Conservation (phyloP, 2,797 vertebrate species). For the Xyrichtys novacula region DNA sequence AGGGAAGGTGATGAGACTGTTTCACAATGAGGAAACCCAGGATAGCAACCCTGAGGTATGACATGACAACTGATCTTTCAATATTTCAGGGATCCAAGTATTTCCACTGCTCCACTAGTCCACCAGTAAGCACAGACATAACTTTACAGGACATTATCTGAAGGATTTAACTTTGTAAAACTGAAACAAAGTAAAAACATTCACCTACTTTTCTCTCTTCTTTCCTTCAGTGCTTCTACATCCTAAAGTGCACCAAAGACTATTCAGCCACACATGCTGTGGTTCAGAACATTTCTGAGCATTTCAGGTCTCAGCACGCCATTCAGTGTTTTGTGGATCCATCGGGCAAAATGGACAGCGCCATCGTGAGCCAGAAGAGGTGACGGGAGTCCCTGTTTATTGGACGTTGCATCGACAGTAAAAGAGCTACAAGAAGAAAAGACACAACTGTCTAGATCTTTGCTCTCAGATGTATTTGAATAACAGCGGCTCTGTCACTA, state of each 20-base stretch:
- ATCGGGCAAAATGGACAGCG: conserved; percentile 85
- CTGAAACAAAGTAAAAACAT: too few species aligned
- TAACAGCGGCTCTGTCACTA: too few species aligned
- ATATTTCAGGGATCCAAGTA: too few species aligned
- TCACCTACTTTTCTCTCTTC: conserved; percentile 18
- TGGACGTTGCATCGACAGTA: not conserved
- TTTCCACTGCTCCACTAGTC: too few species aligned
- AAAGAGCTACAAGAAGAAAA: not conserved
- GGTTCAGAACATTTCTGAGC: conserved; percentile 91
- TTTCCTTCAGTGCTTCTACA: conserved; percentile 90
- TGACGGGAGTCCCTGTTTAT: conserved; percentile 73
- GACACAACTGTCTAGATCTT: not conserved
- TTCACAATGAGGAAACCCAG: conserved; percentile 92
- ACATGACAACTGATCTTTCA: not conserved
- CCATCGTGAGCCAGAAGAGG: conserved; percentile 92
- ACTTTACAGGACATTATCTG: too few species aligned
- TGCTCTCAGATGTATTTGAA: too few species aligned
- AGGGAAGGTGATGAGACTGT: conserved; percentile 88
- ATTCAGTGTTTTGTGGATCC: conserved; percentile 92
- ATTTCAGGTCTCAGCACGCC: conserved; percentile 88
- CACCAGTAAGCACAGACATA: too few species aligned
- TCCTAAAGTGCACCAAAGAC: conserved; percentile 93
- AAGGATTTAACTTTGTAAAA: too few species aligned
- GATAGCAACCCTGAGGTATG: conserved; percentile 93
- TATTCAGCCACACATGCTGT: conserved; percentile 85